Percentiles rank a stretch among this genome's conserved stretches.
Evolutionary conservation across 2,113 vertebrate genomes (phyloP).

Genomic region (Falco punctatus): DNA sequence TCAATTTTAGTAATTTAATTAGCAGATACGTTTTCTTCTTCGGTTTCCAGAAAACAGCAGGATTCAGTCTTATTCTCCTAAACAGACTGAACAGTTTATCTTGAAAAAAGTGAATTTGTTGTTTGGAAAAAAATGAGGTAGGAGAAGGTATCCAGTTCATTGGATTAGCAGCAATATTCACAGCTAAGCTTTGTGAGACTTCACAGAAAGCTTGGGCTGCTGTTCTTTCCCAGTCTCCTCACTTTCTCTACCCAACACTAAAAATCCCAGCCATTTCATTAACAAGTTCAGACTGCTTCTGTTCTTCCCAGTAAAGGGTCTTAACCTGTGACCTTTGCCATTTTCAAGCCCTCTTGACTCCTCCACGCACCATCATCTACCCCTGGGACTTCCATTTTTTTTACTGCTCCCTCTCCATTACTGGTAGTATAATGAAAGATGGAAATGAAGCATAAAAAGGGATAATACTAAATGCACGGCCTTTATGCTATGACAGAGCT

Average conservation of each 20-base stretch:
- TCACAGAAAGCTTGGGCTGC: background rate
- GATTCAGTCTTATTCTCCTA: background rate
- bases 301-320: conserved; percentile 48
- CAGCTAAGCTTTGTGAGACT: background rate
- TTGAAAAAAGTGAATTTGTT: background rate
- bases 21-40: background rate
- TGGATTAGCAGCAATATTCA: background rate
- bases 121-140: background rate
- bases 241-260: background rate
- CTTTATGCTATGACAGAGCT: background rate
- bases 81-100: background rate
- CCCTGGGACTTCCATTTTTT: conserved; percentile 42
- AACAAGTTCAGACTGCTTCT: conserved; percentile 68
- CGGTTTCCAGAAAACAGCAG: background rate
- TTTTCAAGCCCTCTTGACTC: conserved; percentile 43
- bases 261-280: conserved; percentile 45
- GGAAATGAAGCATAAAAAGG: background rate
- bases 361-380: background rate
- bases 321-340: conserved; percentile 68
- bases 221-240: background rate
- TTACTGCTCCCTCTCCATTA: conserved; percentile 32
- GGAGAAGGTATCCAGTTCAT: background rate
- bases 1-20: conserved; percentile 25
- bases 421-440: background rate
- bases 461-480: background rate